Conservation (phyloP, 2,888 invertebrate genomes). For the Sesia bembeciformis region DNA sequence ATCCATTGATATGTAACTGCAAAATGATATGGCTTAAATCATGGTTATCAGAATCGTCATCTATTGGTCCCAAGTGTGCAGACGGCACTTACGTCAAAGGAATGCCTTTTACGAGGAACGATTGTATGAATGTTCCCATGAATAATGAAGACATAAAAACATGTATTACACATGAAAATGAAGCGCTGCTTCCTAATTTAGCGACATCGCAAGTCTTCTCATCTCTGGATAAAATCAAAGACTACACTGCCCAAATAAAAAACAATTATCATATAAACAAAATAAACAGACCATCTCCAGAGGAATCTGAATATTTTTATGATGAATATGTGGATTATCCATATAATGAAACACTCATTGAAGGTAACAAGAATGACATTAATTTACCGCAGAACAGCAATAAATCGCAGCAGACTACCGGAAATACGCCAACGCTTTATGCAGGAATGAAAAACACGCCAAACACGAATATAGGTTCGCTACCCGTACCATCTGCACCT, state of each 20-base stretch:
- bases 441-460: slow-evolving; percentile 43
- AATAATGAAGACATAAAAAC: slow-evolving; percentile 76
- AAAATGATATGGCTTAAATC: slow-evolving; percentile 87
- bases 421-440: slow-evolving; percentile 74
- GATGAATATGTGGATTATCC: slow-evolving; percentile 88
- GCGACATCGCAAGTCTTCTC: slow-evolving; percentile 75
- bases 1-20: slow-evolving; percentile 88
- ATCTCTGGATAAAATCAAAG: slow-evolving; percentile 72
- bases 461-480: slow-evolving; percentile 34
- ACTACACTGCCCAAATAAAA: slow-evolving; percentile 56
- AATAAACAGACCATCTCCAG: slow-evolving; percentile 76
- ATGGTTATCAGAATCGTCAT: slow-evolving; percentile 85
- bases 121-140: slow-evolving; percentile 70
- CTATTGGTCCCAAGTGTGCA: slow-evolving; percentile 84
- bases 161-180: slow-evolving; percentile 79
- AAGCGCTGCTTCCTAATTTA: slow-evolving; percentile 71
- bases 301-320: slow-evolving; percentile 87
- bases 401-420: slow-evolving; percentile 61
- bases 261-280: slow-evolving; percentile 55
- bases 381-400: slow-evolving; percentile 33
- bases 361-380: slow-evolving; percentile 44
- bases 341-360: slow-evolving; percentile 74
- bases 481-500: slow-evolving; percentile 30
- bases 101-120: slow-evolving; percentile 79
- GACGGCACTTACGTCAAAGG: slow-evolving; percentile 86